These are phyloP conservation scores for Antheraea assamensis DNA, from an alignment of 2,888 invertebrate species.

Conservation along the genomic window DNA sequence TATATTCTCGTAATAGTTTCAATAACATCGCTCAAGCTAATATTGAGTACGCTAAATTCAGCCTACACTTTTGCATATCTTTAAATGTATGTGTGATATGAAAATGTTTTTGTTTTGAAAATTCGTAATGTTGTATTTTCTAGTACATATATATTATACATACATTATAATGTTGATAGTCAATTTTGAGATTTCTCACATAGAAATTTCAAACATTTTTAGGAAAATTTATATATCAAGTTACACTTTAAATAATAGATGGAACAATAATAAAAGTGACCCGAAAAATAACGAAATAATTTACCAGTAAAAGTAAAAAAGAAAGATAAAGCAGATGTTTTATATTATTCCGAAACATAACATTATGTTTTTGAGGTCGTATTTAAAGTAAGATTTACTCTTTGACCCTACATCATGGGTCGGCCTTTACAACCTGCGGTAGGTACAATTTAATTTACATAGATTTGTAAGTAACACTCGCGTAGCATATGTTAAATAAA, in stretches of 20 bases:
- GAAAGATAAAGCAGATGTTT: neutral
- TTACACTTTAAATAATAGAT: neutral
- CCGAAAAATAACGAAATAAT: neutral
- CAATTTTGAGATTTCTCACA: neutral
- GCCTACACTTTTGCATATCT: neutral
- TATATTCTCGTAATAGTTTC: neutral
- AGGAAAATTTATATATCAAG: neutral
- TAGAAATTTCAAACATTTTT: neutral
- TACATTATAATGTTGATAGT: neutral
- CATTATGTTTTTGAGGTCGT: neutral
- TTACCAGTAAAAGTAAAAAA: neutral
- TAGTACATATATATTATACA: neutral
- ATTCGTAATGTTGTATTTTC: neutral
- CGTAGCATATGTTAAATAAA: neutral
- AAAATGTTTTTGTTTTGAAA: neutral
- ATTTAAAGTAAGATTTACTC: conserved; percentile 3
- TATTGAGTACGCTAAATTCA: neutral
- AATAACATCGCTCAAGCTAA: neutral
- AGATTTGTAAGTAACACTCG: conserved; percentile 4
- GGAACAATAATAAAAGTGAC: neutral
- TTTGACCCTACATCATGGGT: neutral
- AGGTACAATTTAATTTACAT: conserved; percentile 7
- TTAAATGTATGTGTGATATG: neutral
- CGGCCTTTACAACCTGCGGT: neutral
- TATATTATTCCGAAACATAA: neutral